Conservation (phyloP, 2,113 vertebrate genomes). For the Carettochelys insculpta region DNA sequence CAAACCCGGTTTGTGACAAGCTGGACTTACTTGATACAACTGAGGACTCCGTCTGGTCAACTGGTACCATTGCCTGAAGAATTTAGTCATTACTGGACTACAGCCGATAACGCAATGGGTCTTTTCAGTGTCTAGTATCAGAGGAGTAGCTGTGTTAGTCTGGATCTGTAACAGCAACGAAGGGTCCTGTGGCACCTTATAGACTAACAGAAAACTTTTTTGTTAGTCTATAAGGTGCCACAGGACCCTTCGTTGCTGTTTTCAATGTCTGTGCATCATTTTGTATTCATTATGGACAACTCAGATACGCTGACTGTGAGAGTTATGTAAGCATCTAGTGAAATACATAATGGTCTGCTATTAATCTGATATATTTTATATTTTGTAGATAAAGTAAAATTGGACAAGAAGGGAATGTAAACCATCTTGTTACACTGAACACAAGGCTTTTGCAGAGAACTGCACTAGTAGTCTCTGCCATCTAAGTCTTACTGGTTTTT, state of each 20-base stretch:
- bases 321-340: not conserved
- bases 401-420: not conserved
- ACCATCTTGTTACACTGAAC: not conserved
- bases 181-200: no score
- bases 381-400: not conserved
- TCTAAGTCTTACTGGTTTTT: not conserved
- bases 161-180: no score
- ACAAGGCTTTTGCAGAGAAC: not conserved
- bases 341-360: not conserved
- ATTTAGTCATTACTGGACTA: not conserved
- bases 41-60: not conserved
- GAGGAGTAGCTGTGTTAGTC: no score
- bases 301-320: rapidly evolving
- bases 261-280: not conserved
- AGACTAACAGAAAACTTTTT: no score
- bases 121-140: no score
- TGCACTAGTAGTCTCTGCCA: not conserved
- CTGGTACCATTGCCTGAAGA: not conserved
- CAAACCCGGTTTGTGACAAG: not conserved
- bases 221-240: no score
- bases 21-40: not conserved
- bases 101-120: not conserved
- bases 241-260: no score
- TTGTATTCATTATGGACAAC: not conserved
- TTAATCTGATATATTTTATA: not conserved